Evolutionary conservation across 2,888 invertebrate genomes (phyloP), one percentile per base, ranked within the genome.

Genomic region (Drosophila algonquin): DNA sequence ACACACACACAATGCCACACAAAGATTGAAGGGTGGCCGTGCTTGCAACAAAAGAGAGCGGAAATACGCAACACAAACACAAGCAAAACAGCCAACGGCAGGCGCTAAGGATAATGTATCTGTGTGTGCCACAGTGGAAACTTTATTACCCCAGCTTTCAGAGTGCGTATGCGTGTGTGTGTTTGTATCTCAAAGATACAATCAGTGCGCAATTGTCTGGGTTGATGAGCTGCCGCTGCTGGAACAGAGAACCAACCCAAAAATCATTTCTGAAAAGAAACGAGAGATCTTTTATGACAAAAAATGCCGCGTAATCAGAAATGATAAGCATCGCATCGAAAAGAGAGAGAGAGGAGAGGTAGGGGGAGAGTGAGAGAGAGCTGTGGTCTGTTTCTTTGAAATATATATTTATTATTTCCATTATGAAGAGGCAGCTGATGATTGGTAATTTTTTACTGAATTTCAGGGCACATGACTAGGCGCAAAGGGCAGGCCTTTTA

Each of bases 21-120:
- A 5, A 24, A 77, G 82, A 87, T 77, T 81, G 82, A 85, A 77
- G 77, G 75, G 24, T 24, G 24, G 24, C 24, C 24, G 56, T 76
- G 30, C 10, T 9, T 44, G 32, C 44, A 24, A 14, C 21, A 24
- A 32, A 45, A 46, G 10, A 46, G 10, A 21, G 71, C 56, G 75
- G 77, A 69, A 68, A 81, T 59, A 56, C 57, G 54, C 58, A 68
- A 55, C 18, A 58, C 30, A 65, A 27, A 32, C 61, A 75, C 62
- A 57, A 76, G 54, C 62, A 73, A 55, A 53, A 53, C 64, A 68
- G 63, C 65, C 73, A 77, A 47, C 68, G 67, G 68, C 87, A 87
- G 67, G 68, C 87, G 85, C 87, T 87, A 87, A 83, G 82, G 79
- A 81, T 87, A 85, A 85, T 85, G 82, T 87, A 87, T 81, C 75